Base-by-base conservation (phyloP, 35 echinoderm and acorn worm genomes). In the Eucidaris tribuloides region DNA sequence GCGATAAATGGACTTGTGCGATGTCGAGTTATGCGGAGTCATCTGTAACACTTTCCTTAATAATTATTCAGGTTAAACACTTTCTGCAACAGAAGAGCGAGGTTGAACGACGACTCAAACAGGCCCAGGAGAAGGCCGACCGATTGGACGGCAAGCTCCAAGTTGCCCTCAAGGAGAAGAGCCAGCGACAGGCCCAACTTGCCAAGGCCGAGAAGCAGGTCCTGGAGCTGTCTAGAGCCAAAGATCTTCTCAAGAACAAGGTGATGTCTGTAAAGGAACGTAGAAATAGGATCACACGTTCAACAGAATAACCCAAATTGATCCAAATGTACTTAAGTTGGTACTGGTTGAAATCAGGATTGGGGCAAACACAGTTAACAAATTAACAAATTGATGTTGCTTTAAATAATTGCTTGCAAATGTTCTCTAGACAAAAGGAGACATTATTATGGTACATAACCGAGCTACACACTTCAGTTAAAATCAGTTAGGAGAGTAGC, bases 121-220 rank as follows among this genome's bases (percentile, higher is more conserved):
- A 61, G 42, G 70, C 70, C 1, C 84, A 78, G 46, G 64, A 86
- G 22, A 71, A 86, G 34, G 43, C 31, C 5, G 52, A 28, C 30
- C 76, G 78, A 32, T 22, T 77, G 1, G 84, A 86, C 2, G 66
- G 68, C 18, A 86, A 86, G 39, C 84, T 86, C 9, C 84, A 86
- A 52, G 36, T 45, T 32, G 71, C 62, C 20, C 38, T 77, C 43
- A 45, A 56, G 36, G 84, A 86, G 45, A 86, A 86, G 71, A 76
- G 44, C 48, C 43, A 70, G 65, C 84, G 76, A 49, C 36, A 46
- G 49, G 46, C 66, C 25, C 84, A 86, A 27, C 45, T 86, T 1
- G 84, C 84, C 50, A 40, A 43, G 65, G 57, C 39, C 17, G 84
- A 86, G 23, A 74, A 77, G 44, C 65, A 86, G 28, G 29, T 78